Evolutionary conservation across 2,888 invertebrate genomes (phyloP).

Genomic region (Chrysina gloriosa): DNA sequence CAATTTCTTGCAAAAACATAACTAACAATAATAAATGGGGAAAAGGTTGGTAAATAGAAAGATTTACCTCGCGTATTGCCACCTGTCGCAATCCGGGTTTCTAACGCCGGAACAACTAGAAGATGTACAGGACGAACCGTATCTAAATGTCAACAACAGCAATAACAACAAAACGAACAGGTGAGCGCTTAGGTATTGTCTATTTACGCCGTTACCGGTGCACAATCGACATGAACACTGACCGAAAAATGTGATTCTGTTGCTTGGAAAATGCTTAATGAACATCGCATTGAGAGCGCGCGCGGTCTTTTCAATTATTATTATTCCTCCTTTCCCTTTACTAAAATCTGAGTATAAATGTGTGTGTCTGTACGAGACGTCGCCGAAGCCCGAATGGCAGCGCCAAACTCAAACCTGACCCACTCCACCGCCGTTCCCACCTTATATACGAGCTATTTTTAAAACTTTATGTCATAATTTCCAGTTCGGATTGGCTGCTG

Average conservation of each 20-base stretch:
- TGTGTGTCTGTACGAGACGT: not conserved
- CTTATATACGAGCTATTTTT: constrained; percentile 62
- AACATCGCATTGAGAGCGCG: constrained; percentile 59
- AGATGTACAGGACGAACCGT: constrained; percentile 19
- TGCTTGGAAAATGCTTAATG: constrained; percentile 55
- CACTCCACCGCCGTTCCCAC: constrained; percentile 59
- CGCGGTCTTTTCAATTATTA: constrained; percentile 17
- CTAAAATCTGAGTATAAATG: not conserved
- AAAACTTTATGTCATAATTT: constrained; percentile 60
- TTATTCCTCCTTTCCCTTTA: not conserved
- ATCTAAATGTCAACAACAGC: constrained; percentile 25
- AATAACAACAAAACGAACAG: constrained; percentile 50
- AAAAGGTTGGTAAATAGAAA: constrained; percentile 48
- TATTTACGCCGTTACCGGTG: constrained; percentile 17
- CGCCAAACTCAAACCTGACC: constrained; percentile 62
- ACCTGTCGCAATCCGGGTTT: constrained; percentile 60
- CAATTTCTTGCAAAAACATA: not conserved
- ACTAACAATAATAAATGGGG: not conserved
- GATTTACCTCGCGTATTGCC: constrained; percentile 62
- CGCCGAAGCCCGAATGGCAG: constrained; percentile 58
- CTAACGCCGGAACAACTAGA: constrained; percentile 17
- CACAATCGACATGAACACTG: constrained; percentile 30
- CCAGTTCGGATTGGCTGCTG: constrained; percentile 53
- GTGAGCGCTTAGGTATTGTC: constrained; percentile 48
- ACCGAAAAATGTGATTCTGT: constrained; percentile 19